Evolutionary conservation across 2,888 invertebrate genomes (phyloP), one percentile per base, ranked within the genome.

Genomic region (Incurvaria masculella): DNA sequence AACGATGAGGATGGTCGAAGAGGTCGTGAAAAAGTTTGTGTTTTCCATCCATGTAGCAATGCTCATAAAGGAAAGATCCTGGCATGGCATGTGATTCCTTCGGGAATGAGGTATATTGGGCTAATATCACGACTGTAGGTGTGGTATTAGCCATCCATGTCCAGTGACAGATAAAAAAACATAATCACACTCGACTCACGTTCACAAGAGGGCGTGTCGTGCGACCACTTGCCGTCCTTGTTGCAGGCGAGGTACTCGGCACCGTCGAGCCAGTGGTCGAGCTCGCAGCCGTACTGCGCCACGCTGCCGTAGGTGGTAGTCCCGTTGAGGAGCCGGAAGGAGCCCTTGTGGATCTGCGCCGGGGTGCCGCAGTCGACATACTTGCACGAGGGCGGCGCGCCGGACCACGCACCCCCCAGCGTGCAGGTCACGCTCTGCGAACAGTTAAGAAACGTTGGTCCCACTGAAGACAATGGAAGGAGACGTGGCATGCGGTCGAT

Each of bases 361-460:
- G 90, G 91, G 6, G 88, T 86, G 0, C 91, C 92, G 65, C 92
- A 94, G 66, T 90, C 93, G 2, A 94, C 89, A 69, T 88, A 94
- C 64, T 89, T 87, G 66, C 94, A 94, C 2, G 86, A 83, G 0
- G 94, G 92, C 0, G 89, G 83, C 17, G 87, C 87, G 33, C 81
- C 83, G 0, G 87, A 85, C 94, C 94, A 95, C 51, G 84, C 82
- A 0, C 95, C 95, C 2, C 94, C 94, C 16, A 94, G 81, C 38
- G 88, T 87, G 64, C 95, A 95, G 11, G 87, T 87, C 27, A 93
- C 80, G 38, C 88, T 83, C 90, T 91, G 61, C 16, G 62, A 63
- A 53, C 17, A n/a, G n/a, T n/a, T n/a, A n/a, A n/a, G n/a, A n/a
- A n/a, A n/a, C n/a, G n/a, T n/a, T n/a, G n/a, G n/a, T n/a, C n/a